These are phyloP conservation scores for Istiophorus platypterus DNA, from an alignment of 2,113 vertebrate species.

Conservation along the genomic window DNA sequence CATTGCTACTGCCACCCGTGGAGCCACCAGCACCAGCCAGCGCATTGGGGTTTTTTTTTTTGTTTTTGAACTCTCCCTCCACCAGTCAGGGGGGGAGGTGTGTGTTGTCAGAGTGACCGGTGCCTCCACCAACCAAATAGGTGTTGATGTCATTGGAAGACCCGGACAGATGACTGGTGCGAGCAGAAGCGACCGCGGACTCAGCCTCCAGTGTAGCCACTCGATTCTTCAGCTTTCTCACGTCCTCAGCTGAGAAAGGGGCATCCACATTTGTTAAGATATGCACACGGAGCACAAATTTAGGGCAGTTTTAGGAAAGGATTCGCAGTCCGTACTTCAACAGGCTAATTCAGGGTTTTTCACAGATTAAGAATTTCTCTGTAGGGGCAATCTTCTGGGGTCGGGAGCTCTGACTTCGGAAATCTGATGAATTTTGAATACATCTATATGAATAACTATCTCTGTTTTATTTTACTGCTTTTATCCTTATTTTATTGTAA, in stretches of 20 bases:
- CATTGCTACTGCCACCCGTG: background rate
- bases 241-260: conserved; percentile 87
- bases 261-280: background rate
- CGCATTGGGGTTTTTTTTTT: too few species aligned
- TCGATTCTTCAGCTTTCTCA: conserved; percentile 90
- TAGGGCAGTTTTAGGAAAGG: background rate
- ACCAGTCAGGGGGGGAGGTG: too few species aligned
- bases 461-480: too few species aligned
- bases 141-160: conserved; percentile 44
- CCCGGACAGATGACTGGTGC: conserved; percentile 22
- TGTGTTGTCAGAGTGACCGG: too few species aligned
- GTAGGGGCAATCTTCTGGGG: too few species aligned
- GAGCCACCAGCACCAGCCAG: conserved; percentile 13
- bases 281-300: background rate
- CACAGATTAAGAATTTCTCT: too few species aligned
- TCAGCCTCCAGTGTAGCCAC: conserved; percentile 86
- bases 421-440: too few species aligned
- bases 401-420: too few species aligned
- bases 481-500: too few species aligned
- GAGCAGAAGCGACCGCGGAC: conserved; percentile 33
- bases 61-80: background rate
- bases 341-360: background rate
- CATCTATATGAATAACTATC: too few species aligned
- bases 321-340: background rate
- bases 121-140: conserved; percentile 19